phyloP scores from a whole-genome alignment of 2,797 vertebrate genomes.

The Pseudochromis fuscus region DNA sequence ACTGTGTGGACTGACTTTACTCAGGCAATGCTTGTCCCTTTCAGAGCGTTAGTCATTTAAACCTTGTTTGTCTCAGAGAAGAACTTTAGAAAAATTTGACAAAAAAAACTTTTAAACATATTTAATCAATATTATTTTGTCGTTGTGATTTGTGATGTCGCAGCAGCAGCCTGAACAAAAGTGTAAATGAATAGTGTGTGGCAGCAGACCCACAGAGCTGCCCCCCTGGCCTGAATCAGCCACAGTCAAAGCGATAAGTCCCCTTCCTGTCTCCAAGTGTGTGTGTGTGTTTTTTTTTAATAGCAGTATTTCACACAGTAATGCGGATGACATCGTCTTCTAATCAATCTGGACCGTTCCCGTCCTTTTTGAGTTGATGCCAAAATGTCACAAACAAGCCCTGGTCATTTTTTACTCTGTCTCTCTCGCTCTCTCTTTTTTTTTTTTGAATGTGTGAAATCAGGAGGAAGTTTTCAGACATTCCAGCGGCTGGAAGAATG shows the following conservation, averaged over 20 bases:
- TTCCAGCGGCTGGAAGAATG: conserved; percentile 76
- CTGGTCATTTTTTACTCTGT: neutral
- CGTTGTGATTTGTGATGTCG: neutral
- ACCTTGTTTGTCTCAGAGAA: conserved; percentile 1
- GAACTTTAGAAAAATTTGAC: neutral
- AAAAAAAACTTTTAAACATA: neutral
- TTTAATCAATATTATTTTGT: conserved; percentile 4
- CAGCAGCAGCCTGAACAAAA: conserved; percentile 20
- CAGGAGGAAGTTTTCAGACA: conserved; percentile 69
- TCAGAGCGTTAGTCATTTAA: conserved; percentile 35
- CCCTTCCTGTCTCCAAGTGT: conserved; percentile 51
- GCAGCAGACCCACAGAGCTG: conserved; percentile 37
- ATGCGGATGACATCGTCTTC: conserved; percentile 30
- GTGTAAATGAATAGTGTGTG: conserved; percentile 25
- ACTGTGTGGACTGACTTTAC: conserved; percentile 1
- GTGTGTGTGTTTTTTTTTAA: neutral
- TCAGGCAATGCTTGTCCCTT: conserved; percentile 18
- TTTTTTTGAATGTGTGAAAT: conserved; percentile 54
- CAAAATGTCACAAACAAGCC: conserved; percentile 41
- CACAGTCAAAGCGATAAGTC: conserved; percentile 59
- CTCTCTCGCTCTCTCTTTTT: neutral
- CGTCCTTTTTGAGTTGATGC: conserved; percentile 27
- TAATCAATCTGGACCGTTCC: conserved; percentile 36
- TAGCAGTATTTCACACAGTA: conserved; percentile 30
- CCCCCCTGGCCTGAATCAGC: conserved; percentile 58